Percentiles rank a stretch among this genome's conserved stretches.
Conservation (phyloP, 2,797 vertebrate species). For the Diceros bicornis region DNA sequence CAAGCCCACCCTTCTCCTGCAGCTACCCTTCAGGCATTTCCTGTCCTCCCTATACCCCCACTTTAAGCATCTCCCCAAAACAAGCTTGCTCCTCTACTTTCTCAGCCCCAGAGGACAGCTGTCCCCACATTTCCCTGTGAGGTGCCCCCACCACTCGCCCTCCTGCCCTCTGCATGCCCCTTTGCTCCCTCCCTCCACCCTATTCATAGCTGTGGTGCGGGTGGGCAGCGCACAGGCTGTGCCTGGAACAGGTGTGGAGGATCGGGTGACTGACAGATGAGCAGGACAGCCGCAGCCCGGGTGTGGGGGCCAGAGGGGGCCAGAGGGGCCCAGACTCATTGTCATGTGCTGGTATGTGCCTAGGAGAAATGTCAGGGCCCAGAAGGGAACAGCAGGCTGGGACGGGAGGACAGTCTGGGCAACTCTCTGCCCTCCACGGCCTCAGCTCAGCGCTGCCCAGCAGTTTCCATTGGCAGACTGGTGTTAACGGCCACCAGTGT, state of each 20-base stretch:
- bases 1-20: not conserved
- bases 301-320: conserved; percentile 71
- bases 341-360: conserved; percentile 86
- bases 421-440: not conserved
- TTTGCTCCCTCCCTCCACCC: conserved; percentile 78
- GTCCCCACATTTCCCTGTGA: not conserved
- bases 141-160: not conserved
- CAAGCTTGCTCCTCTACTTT: not conserved
- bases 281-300: conserved; percentile 90
- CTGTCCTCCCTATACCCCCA: not conserved
- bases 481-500: not conserved
- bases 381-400: not conserved
- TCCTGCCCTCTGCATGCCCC: conserved; percentile 67
- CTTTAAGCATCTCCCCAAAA: not conserved
- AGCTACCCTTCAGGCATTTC: not conserved
- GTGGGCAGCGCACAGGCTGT: conserved; percentile 89
- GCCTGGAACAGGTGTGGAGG: conserved; percentile 93
- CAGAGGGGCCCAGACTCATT: conserved; percentile 84
- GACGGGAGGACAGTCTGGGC: not conserved
- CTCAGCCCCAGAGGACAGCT: not conserved
- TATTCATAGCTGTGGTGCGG: conserved; percentile 93
- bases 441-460: not conserved
- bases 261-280: conserved; percentile 94
- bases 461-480: not conserved
- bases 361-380: conserved; percentile 86